Conservation (phyloP, 2,113 vertebrate genomes). For the Xiphophorus maculatus region DNA sequence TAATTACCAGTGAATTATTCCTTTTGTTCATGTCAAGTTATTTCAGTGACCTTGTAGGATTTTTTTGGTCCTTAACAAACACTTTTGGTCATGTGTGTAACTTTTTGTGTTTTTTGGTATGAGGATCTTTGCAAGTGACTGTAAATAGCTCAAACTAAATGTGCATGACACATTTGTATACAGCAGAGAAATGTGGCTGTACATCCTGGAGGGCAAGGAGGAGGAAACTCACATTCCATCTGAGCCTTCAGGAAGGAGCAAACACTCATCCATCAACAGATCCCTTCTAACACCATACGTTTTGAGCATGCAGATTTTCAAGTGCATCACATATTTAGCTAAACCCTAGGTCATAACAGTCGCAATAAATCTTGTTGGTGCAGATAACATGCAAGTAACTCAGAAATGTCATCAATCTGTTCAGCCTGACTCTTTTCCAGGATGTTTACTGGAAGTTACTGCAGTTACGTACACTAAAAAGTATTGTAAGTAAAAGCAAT, state of each 20-base stretch:
- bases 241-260: constrained; percentile 22
- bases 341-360: neutral
- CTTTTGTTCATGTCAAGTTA: too few relatives aligned
- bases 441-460: neutral
- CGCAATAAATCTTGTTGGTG: too few relatives aligned
- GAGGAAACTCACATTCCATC: constrained; percentile 21
- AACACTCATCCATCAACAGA: neutral
- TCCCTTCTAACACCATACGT: neutral
- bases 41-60: too few relatives aligned
- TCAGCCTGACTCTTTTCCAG: neutral
- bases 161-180: constrained; percentile 2
- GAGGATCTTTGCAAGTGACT: neutral
- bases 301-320: neutral
- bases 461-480: neutral
- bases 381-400: neutral
- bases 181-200: neutral
- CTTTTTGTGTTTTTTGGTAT: too few relatives aligned
- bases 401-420: neutral
- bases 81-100: too few relatives aligned
- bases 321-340: neutral
- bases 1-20: too few relatives aligned
- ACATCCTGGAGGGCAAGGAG: neutral
- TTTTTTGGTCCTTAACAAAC: too few relatives aligned
- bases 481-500: neutral
- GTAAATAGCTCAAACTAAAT: neutral